Evolutionary conservation across 2,113 vertebrate genomes (phyloP), one percentile per base, ranked within the genome.

Genomic region (Scalopus aquaticus): DNA sequence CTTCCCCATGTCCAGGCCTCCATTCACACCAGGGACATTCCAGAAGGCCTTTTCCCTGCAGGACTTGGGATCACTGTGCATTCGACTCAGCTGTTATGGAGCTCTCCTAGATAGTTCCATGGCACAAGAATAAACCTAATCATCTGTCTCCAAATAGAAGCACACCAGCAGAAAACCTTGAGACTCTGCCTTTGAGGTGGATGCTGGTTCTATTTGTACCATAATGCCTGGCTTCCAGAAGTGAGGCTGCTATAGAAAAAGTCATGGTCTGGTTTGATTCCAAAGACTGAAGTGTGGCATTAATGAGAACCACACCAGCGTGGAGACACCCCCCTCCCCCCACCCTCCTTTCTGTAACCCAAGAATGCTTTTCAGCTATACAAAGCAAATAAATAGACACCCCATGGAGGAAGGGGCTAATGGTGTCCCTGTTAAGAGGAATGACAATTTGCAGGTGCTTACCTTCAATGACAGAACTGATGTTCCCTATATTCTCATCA

Each of bases 391-490:
- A 35, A 32, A 5, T 16, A 54, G 51, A 22, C 0, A 0, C 15
- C n/a, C n/a, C 35, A 24, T 32, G 13, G 3, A 1, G 51, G 8
- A 8, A 5, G 6, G 13, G 70, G 54, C 16, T 42, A 1, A n/a
- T 0, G 24, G 51, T 6, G 8, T 32, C 73, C 7, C 3, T 6
- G 0, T 32, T 20, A 8, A 0, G 9, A 6, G 4, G 32, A n/a
- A 32, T 6, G n/a, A n/a, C n/a, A n/a, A n/a, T 3, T 1, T 5
- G 20, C n/a, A 19, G 60, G 11, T n/a, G 91, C 98, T 95, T 88
- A 99, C 99, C 99, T 62, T 99, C 99, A 42, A 98, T 97, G 22
- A 99, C 98, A 10, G 99, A 99, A 67, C 98, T 98, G 62, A 99
- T 98, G 56, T 97, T 97, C 69, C 98, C 99, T 30, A 99, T 94